phyloP scores from a whole-genome alignment of 1,140 invertebrate genomes.

The Polyergus mexicanus region DNA sequence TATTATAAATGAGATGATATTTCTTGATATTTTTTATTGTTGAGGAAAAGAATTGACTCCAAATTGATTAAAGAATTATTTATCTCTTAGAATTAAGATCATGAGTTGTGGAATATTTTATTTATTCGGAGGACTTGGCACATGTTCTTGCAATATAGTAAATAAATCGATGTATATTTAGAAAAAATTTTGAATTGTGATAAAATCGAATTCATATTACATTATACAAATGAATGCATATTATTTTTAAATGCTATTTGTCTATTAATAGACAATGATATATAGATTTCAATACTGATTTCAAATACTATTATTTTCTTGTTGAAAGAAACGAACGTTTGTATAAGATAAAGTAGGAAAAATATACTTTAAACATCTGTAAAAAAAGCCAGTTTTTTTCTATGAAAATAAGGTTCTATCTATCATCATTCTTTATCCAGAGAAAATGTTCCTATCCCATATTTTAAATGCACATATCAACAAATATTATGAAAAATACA shows the following conservation, averaged over 20 bases:
- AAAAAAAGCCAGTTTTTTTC: not conserved
- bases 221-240: constrained; percentile 31
- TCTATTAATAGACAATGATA: constrained; percentile 12
- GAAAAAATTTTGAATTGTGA: not conserved
- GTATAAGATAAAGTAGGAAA: constrained; percentile 20
- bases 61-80: constrained; percentile 18
- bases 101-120: not conserved
- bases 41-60: not conserved
- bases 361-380: constrained; percentile 19
- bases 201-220: constrained; percentile 8
- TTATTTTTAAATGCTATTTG: constrained; percentile 18
- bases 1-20: not conserved
- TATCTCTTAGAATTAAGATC: constrained; percentile 7
- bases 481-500: constrained; percentile 5
- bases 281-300: constrained; percentile 39
- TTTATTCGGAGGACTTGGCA: constrained; percentile 24
- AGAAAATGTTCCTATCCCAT: not conserved
- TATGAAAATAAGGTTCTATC: constrained; percentile 18
- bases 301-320: constrained; percentile 19
- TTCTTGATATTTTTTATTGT: not conserved
- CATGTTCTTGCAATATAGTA: constrained; percentile 8
- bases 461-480: not conserved
- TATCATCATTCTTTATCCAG: constrained; percentile 35
- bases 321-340: constrained; percentile 5
- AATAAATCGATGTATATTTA: constrained; percentile 31